Percentiles rank a stretch among this genome's conserved stretches.
Evolutionary conservation across 2,888 invertebrate genomes (phyloP).

Genomic region (Pristionchus arcanus): DNA sequence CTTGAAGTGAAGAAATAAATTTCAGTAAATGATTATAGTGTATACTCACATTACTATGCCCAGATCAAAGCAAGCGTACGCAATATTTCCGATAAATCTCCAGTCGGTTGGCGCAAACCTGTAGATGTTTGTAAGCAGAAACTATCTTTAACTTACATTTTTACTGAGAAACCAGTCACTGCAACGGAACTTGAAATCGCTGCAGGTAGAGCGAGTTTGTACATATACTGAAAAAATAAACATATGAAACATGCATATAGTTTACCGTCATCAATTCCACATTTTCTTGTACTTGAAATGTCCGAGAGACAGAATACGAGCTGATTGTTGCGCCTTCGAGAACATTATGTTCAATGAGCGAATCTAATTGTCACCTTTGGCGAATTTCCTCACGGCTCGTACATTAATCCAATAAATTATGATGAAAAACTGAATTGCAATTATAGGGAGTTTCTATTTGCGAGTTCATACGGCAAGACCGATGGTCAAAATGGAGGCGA

Average conservation of each 20-base stretch:
- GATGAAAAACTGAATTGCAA: neutral
- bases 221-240: slow-evolving; percentile 16
- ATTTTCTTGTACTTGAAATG: slow-evolving; percentile 1
- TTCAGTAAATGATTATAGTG: too few relatives aligned
- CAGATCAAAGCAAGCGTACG: slow-evolving; percentile 17
- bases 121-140: neutral
- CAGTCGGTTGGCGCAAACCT: neutral
- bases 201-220: neutral
- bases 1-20: too few relatives aligned
- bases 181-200: neutral
- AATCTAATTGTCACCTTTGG: neutral
- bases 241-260: too few relatives aligned
- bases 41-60: neutral
- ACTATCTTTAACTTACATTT: neutral
- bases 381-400: neutral
- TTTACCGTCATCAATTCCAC: neutral
- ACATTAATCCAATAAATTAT: neutral
- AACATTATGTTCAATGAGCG: too few relatives aligned
- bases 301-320: neutral
- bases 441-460: neutral
- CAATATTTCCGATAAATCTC: neutral
- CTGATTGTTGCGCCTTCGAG: neutral
- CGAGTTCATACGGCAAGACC: neutral
- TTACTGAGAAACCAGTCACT: neutral
- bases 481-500: neutral